Evolutionary conservation across 2,888 invertebrate genomes (phyloP), one percentile per base, ranked within the genome.

Genomic region (Poecilus cupreus): DNA sequence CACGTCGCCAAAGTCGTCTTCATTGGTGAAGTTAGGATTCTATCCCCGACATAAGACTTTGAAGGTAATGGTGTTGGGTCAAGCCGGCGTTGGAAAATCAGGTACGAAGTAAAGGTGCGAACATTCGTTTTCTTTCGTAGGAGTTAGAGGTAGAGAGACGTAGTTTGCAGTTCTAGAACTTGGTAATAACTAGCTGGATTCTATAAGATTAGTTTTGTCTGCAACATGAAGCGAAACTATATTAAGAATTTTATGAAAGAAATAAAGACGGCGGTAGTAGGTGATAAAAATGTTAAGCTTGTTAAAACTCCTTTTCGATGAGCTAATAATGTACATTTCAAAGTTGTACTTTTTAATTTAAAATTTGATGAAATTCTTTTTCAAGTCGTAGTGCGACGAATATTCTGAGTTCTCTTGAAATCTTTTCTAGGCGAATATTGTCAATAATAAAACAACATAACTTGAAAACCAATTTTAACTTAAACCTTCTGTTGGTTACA

Each of bases 31-130:
- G 80, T 93, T 94, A 68, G 88, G 94, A 64, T 83, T 81, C 54
- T 92, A 92, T 85, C 90, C 93, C 43, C 92, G 93, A 85, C 92
- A 92, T 75, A 95, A 94, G 86, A 91, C 94, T 0, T 90, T 95
- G 83, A 94, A 93, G 88, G 91, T 95, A 6, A 94, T 95, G 93
- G 93, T 96, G 4, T 89, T 96, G 32, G 96, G 96, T 2, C 95
- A 95, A 86, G 92, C 94, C 20, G 96, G 95, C 60, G 95, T 96
- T 75, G 96, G 96, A 10, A 96, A 96, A 89, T 95, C 96, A 85
- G 96, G 96, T 95, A 89, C 90, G 89, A 83, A 79, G 10, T 68
- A 39, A 54, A 72, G 70, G 70, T 80, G 72, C 74, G 57, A 78
- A 72, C n/a, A 24, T 57, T 37, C 80, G 57, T 80, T 80, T 72